These are phyloP conservation scores for Monodelphis domestica DNA, from an alignment of 2,797 vertebrate species.

Conservation along the genomic window DNA sequence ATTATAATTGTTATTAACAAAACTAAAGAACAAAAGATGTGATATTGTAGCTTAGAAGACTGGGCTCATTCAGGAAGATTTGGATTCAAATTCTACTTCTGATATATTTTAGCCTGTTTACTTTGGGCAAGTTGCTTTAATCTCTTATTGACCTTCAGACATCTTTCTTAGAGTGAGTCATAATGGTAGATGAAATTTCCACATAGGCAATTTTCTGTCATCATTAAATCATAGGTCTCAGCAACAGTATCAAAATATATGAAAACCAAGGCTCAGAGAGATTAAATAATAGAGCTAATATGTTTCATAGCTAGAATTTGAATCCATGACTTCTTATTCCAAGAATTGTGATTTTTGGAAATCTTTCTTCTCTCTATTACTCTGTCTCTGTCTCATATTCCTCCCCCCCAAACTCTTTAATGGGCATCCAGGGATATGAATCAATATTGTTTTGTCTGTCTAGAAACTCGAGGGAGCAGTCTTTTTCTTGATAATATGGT, in stretches of 20 bases:
- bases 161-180: not conserved
- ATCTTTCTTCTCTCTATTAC: not conserved
- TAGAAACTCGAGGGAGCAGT: not conserved
- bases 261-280: not conserved
- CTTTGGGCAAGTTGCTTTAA: not conserved
- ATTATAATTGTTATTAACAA: not conserved
- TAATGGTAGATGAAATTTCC: not conserved
- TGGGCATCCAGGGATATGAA: not conserved
- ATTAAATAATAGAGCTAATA: not conserved
- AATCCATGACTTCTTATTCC: not conserved
- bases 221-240: not conserved
- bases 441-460: not conserved
- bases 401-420: not conserved
- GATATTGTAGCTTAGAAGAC: not conserved
- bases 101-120: not conserved
- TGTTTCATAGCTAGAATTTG: not conserved
- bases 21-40: not conserved
- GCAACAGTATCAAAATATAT: not conserved
- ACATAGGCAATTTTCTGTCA: not conserved
- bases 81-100: not conserved
- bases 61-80: not conserved
- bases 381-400: not conserved
- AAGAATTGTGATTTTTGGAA: not conserved
- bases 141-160: not conserved
- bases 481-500: not conserved